Evolutionary conservation across 2,113 vertebrate genomes (phyloP).

Genomic region (Dipodomys stephensi): DNA sequence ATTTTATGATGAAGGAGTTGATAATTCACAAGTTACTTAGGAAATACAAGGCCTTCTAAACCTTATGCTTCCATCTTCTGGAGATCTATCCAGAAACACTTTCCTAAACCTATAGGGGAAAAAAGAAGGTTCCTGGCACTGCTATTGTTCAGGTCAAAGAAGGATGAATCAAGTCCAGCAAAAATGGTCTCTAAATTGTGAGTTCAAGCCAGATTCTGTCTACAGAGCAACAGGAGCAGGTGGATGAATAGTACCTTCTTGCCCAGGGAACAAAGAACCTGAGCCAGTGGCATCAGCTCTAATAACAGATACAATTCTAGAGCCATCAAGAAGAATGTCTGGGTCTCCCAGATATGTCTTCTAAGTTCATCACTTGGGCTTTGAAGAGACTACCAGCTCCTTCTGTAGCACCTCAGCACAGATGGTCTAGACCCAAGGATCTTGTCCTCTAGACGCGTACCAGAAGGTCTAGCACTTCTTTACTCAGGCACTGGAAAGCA

Average conservation of each 20-base stretch:
- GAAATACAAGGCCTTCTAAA: background rate
- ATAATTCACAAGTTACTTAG: background rate
- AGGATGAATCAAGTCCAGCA: background rate
- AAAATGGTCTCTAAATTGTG: background rate
- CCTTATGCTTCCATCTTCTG: constrained; percentile 7
- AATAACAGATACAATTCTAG: background rate
- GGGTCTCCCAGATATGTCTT: background rate
- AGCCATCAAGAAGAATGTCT: background rate
- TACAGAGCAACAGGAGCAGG: constrained; percentile 50
- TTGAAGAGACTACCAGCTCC: constrained; percentile 3
- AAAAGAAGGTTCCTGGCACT: background rate
- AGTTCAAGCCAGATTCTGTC: constrained; percentile 5
- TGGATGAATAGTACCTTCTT: constrained; percentile 85
- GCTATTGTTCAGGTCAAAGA: background rate
- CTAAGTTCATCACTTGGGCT: background rate
- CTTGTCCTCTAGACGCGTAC: background rate
- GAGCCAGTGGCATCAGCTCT: background rate
- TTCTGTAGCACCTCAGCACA: background rate
- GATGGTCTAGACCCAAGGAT: background rate
- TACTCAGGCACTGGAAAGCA: constrained; percentile 36
- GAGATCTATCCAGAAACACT: constrained; percentile 14
- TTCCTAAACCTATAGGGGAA: background rate
- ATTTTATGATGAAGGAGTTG: background rate
- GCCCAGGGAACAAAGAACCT: constrained; percentile 83
- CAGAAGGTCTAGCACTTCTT: constrained; percentile 33